A percentile compares a stretch with the other conserved stretches of the same genome.
These are phyloP conservation scores for Coracias cyanogaster DNA, from an alignment of 2,797 vertebrate genomes.

Conservation along the genomic window DNA sequence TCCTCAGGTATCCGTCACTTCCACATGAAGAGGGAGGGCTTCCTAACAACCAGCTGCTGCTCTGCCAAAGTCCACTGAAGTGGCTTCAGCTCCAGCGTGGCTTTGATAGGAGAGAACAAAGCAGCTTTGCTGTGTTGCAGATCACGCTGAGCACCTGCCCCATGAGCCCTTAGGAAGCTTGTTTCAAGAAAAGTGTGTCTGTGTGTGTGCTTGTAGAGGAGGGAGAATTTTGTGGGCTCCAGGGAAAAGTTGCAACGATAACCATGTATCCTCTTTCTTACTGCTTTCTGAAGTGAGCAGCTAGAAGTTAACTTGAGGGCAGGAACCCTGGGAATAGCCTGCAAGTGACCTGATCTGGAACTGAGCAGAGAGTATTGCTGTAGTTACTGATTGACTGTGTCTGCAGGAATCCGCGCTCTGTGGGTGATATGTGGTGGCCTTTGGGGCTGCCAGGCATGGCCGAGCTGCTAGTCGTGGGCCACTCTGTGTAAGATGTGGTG, in stretches of 20 bases:
- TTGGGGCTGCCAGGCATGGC: not conserved
- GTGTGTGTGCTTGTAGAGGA: not conserved
- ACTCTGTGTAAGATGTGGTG: not conserved
- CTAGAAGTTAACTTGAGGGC: not conserved
- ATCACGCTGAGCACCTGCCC: not conserved
- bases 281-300: not conserved
- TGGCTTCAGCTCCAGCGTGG: not conserved
- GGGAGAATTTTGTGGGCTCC: not conserved
- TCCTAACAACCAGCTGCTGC: not conserved
- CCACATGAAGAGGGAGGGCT: not conserved
- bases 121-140: not conserved
- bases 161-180: not conserved
- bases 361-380: not conserved
- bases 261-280: not conserved
- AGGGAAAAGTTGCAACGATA: not conserved
- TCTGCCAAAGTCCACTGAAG: not conserved
- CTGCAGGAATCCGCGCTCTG: not conserved
- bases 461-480: not conserved
- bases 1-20: constrained; percentile 80
- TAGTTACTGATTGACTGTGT: constrained; percentile 18
- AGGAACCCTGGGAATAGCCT: not conserved
- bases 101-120: not conserved
- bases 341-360: not conserved
- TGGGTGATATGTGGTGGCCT: not conserved
- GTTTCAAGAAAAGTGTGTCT: not conserved